phyloP scores from a whole-genome alignment of 2,888 invertebrate genomes.

The Corythucha ciliata region DNA sequence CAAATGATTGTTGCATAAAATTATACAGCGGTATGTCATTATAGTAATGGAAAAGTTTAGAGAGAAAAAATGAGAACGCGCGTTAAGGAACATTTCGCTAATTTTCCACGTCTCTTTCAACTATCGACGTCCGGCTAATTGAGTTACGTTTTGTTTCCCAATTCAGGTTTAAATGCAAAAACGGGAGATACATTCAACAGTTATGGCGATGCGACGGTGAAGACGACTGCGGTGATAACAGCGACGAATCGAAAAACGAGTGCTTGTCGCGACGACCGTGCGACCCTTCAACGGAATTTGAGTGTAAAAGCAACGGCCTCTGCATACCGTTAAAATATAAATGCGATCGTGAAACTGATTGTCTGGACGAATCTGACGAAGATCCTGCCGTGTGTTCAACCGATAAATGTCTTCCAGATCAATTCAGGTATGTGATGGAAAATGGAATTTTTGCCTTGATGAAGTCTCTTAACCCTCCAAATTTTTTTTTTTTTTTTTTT shows the following conservation, averaged over 20 bases:
- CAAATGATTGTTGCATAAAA: too few relatives aligned
- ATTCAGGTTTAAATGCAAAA: slow-evolving; percentile 55
- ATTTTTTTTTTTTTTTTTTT: too few relatives aligned
- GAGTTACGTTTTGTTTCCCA: slow-evolving; percentile 5
- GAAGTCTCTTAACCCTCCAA: too few relatives aligned
- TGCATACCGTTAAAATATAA: slow-evolving; percentile 10
- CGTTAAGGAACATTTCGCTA: too few relatives aligned
- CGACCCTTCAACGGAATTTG: slow-evolving; percentile 69
- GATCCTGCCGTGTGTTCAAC: slow-evolving; percentile 1
- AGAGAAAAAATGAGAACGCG: too few relatives aligned
- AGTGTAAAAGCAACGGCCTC: slow-evolving; percentile 58
- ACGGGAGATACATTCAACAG: slow-evolving; percentile 65
- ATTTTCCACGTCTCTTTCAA: slow-evolving; percentile 14
- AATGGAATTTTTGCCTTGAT: too few relatives aligned
- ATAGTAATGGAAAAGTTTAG: too few relatives aligned
- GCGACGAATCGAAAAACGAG: slow-evolving; percentile 64
- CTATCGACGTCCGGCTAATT: slow-evolving; percentile 13
- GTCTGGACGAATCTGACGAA: slow-evolving; percentile 17
- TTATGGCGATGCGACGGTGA: slow-evolving; percentile 70
- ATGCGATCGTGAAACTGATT: slow-evolving; percentile 21
- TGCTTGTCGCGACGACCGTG: slow-evolving; percentile 64
- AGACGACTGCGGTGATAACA: slow-evolving; percentile 69
- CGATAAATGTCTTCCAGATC: slow-evolving; percentile 16
- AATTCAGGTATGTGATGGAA: slow-evolving; percentile 53
- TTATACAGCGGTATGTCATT: too few relatives aligned